phyloP scores from a whole-genome alignment of 2,113 vertebrate species.

The Pelusios castaneus region DNA sequence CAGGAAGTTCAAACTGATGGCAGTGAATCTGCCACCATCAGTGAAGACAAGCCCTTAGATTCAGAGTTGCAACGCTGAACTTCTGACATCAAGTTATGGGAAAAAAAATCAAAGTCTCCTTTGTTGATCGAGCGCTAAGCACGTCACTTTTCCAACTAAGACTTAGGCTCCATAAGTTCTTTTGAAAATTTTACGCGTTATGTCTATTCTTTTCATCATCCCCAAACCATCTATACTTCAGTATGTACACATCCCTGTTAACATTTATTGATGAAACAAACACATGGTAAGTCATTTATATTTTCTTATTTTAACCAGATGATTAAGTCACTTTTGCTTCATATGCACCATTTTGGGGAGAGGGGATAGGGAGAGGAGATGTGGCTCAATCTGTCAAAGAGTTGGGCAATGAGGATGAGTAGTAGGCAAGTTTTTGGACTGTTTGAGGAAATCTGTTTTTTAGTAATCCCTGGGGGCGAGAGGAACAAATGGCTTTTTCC shows the following conservation, averaged over 20 bases:
- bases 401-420: no score
- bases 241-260: slow-evolving; percentile 60
- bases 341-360: slow-evolving; percentile 52
- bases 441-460: no score
- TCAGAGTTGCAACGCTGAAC: no score
- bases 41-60: no score
- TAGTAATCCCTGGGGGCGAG: no score
- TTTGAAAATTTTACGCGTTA: not conserved
- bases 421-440: no score
- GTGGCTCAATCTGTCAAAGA: no score
- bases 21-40: no score
- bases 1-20: no score
- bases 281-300: slow-evolving; percentile 60
- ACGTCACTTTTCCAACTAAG: not conserved
- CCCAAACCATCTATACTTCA: slow-evolving; percentile 39
- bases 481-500: no score
- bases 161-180: not conserved
- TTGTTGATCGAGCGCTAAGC: not conserved
- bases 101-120: no score
- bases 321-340: slow-evolving; percentile 63
- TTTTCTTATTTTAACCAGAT: slow-evolving; percentile 57
- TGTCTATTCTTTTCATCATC: slow-evolving; percentile 33
- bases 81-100: no score
- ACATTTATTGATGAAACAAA: slow-evolving; percentile 26
- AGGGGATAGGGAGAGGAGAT: not conserved